Evolutionary conservation across 2,888 invertebrate species (phyloP).

Genomic region (Antitype chi): DNA sequence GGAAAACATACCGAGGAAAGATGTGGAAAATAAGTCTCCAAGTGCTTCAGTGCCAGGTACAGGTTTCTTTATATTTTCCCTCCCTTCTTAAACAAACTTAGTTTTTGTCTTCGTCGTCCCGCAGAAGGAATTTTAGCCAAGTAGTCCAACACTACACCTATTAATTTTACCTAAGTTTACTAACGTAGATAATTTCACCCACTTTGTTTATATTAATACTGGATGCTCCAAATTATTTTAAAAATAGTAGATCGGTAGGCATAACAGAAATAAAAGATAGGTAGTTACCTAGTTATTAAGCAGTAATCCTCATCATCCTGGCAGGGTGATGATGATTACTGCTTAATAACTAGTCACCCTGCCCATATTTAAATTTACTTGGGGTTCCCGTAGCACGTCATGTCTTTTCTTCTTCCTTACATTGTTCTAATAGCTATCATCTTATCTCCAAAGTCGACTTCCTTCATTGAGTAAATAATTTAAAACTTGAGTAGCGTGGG

Average conservation of each 20-base stretch:
- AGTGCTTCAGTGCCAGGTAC: constrained; percentile 44
- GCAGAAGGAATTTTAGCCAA: not conserved
- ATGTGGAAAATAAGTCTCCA: constrained; percentile 44
- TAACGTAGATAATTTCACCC: not conserved
- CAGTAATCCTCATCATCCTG: not conserved
- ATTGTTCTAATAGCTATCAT: not conserved
- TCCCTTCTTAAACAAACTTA: not conserved
- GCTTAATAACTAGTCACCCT: too few species aligned
- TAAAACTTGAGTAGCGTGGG: not conserved
- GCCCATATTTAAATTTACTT: too few species aligned
- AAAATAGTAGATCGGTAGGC: not conserved
- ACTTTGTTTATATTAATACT: not conserved
- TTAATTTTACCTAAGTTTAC: not conserved
- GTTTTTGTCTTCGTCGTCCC: not conserved
- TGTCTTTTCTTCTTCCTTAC: not conserved
- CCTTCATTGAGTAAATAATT: not conserved
- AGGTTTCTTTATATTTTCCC: not conserved
- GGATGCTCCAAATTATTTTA: not conserved
- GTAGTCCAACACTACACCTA: not conserved
- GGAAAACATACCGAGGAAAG: constrained; percentile 48
- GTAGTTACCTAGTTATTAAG: too few species aligned
- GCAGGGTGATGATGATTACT: too few species aligned
- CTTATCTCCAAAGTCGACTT: not conserved
- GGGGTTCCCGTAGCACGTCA: not conserved
- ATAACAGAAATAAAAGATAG: not conserved